phyloP scores from a whole-genome alignment of 2,888 invertebrate genomes.

The Plagodis pulveraria region DNA sequence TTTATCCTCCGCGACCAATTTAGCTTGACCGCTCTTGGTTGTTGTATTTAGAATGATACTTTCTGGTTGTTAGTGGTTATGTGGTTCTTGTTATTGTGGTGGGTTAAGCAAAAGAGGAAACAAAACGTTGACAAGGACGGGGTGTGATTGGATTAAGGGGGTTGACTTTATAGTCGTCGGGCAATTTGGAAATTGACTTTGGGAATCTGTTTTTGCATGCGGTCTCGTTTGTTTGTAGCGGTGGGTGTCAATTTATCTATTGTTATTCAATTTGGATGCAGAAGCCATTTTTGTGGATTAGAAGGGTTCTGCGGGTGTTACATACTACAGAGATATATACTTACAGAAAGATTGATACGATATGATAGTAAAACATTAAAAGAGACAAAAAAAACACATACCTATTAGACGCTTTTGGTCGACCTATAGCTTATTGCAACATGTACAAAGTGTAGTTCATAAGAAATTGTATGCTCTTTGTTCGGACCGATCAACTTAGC shows the following conservation, averaged over 20 bases:
- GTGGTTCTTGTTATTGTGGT: conserved; percentile 57
- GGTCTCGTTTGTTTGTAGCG: conserved; percentile 68
- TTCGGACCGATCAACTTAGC: too few species aligned
- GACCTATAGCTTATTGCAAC: too few species aligned
- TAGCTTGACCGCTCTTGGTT: conserved; percentile 47
- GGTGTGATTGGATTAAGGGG: conserved; percentile 83
- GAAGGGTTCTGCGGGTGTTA: conserved; percentile 31
- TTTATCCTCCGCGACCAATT: conserved; percentile 57
- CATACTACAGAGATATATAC: neutral
- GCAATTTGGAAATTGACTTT: conserved; percentile 83
- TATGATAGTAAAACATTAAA: too few species aligned
- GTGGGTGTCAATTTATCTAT: conserved; percentile 69
- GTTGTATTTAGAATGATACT: conserved; percentile 24
- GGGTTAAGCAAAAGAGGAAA: conserved; percentile 68
- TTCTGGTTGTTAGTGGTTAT: conserved; percentile 29
- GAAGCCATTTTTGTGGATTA: conserved; percentile 56
- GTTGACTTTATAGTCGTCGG: conserved; percentile 79
- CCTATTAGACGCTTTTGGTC: too few species aligned
- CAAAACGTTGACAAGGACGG: conserved; percentile 83
- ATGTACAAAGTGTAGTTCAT: too few species aligned
- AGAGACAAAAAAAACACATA: too few species aligned
- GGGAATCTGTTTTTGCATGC: conserved; percentile 76
- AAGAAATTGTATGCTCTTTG: too few species aligned
- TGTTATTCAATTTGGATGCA: conserved; percentile 57
- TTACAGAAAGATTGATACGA: too few species aligned